phyloP scores from a whole-genome alignment of 2,888 invertebrate genomes.

The Laspeyria flexula region DNA sequence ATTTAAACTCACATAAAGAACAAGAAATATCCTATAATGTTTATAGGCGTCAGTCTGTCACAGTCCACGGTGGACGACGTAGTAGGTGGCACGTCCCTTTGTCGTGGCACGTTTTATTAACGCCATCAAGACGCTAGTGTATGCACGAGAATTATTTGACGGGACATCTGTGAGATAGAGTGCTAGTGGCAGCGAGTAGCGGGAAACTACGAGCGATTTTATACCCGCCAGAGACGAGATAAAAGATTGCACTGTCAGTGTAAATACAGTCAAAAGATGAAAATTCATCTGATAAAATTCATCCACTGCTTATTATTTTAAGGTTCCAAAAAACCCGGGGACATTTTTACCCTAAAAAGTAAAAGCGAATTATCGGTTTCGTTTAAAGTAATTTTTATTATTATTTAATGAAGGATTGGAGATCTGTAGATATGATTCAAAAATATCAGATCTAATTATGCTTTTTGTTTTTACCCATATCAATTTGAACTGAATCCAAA shows the following conservation, averaged over 20 bases:
- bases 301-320: too few species aligned
- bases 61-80: conserved; percentile 36
- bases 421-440: too few species aligned
- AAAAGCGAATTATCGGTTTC: too few species aligned
- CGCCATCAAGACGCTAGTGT: conserved; percentile 58
- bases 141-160: conserved; percentile 55
- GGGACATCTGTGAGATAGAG: conserved; percentile 36
- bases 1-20: conserved; percentile 10
- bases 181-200: conserved; percentile 24
- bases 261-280: too few species aligned
- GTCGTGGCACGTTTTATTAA: conserved; percentile 61
- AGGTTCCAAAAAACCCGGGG: too few species aligned
- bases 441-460: too few species aligned
- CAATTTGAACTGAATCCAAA: too few species aligned
- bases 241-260: neutral
- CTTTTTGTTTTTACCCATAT: too few species aligned
- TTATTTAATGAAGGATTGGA: too few species aligned
- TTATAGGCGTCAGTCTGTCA: conserved; percentile 11
- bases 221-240: neutral
- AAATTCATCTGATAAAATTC: too few species aligned
- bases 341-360: too few species aligned
- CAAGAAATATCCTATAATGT: conserved; percentile 8
- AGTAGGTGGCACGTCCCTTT: conserved; percentile 45
- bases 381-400: too few species aligned
- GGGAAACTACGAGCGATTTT: neutral